Evolutionary conservation across 2,888 invertebrate species (phyloP), one percentile per base, ranked within the genome.

Genomic region (Azorinus chamasolen): DNA sequence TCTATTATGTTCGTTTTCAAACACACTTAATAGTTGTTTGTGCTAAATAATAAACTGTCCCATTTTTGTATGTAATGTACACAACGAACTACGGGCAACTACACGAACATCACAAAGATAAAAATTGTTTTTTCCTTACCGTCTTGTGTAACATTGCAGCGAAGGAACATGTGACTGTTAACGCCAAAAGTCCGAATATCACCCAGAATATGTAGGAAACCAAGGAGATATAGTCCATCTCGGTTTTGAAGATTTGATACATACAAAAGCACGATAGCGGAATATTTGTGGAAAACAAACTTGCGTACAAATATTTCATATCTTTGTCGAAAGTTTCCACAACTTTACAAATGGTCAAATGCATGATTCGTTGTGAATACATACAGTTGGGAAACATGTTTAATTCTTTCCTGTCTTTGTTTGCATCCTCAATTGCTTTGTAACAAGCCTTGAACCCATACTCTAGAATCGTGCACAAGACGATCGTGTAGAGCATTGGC

Each of bases 241-340:
- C 25, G 3, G 48, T 32, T n/a, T 59, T 59, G 12, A 59, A 20
- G 8, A 59, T 22, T 25, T 59, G 45, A 27, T 59, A 59, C 32
- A 59, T 18, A 1, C 45, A 27, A 20, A 59, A 59, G 22, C 59
- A 59, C 8, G 59, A 45, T 10, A 59, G 16, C 3, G 59, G 59
- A 16, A 59, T 45, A 32, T 45, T 59, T 6, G 59, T 59, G 24
- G 46, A 59, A 32, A 45, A 59, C 46, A 46, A 2, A 37, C n/a
- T 46, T n/a, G 59, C 59, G 25, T 59, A 59, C 14, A 59, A n/a
- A 25, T 25, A 45, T 18, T 59, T 25, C 18, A 59, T 32, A n/a
- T 59, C 59, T 20, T 59, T 59, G 32, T 59, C 59, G 2, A 59
- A 27, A 14, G 32, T 16, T 32, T 59, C 59, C 3, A 59, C 27